Percentiles rank a stretch among this genome's conserved stretches.
These are phyloP conservation scores for Brachyalestes nurse DNA, from an alignment of 2,797 vertebrate genomes.

Conservation along the genomic window DNA sequence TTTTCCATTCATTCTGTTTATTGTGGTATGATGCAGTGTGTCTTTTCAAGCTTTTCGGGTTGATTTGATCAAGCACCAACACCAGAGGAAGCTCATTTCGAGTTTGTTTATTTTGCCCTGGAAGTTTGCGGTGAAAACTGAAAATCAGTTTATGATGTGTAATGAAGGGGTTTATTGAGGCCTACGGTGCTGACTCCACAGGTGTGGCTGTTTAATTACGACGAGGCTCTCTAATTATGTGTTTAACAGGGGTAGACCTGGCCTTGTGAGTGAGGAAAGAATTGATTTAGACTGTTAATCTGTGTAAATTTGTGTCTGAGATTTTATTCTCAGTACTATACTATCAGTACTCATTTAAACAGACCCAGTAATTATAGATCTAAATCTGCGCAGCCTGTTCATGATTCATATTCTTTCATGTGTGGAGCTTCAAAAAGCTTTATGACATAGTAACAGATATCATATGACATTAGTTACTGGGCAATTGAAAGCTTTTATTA, in stretches of 20 bases:
- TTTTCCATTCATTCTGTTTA: constrained; percentile 7
- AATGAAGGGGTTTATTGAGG: constrained; percentile 21
- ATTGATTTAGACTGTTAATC: constrained; percentile 6
- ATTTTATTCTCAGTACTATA: not conserved
- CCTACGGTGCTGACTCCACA: not conserved
- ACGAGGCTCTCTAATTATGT: not conserved
- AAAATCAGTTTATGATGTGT: constrained; percentile 16
- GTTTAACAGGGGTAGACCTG: not conserved
- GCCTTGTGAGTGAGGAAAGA: constrained; percentile 7
- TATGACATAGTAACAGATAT: not conserved
- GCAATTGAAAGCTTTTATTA: too few species aligned
- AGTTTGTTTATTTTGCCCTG: constrained; percentile 32
- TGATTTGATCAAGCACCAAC: not conserved
- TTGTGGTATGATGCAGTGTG: constrained; percentile 30
- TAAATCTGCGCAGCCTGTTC: too few species aligned
- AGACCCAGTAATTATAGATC: too few species aligned
- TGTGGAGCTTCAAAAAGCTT: not conserved
- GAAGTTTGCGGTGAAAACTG: constrained; percentile 10
- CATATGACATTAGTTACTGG: too few species aligned
- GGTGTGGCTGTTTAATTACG: constrained; percentile 21
- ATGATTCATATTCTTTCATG: not conserved
- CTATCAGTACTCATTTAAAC: not conserved
- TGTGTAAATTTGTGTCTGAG: not conserved
- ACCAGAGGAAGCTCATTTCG: constrained; percentile 1
- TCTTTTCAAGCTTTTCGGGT: not conserved